phyloP scores from a whole-genome alignment of 1,140 invertebrate genomes.

The Coenobita brevimanus region DNA sequence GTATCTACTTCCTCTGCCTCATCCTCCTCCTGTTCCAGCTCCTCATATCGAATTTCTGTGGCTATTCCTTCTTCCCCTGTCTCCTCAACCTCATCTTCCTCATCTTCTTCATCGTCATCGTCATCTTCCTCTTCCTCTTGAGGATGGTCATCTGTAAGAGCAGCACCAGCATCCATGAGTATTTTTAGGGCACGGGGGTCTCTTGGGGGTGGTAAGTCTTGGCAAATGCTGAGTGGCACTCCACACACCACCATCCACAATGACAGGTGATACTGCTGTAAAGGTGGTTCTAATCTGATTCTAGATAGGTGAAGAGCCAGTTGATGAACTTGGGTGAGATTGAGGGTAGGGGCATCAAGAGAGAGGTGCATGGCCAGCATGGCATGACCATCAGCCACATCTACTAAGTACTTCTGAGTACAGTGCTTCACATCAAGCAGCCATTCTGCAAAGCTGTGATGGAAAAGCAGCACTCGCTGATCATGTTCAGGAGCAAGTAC shows the following conservation, averaged over 20 bases:
- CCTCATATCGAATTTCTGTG: constrained; percentile 66
- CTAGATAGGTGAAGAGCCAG: constrained; percentile 77
- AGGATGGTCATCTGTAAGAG: constrained; percentile 72
- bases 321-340: constrained; percentile 76
- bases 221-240: constrained; percentile 69
- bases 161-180: constrained; percentile 81
- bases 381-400: constrained; percentile 88
- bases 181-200: constrained; percentile 80
- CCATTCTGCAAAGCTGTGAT: constrained; percentile 96
- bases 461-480: constrained; percentile 85
- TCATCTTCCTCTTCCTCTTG: constrained; percentile 66
- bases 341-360: constrained; percentile 76
- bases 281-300: constrained; percentile 72
- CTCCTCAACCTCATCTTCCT: constrained; percentile 77
- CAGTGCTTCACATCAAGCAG: constrained; percentile 96
- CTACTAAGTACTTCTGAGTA: constrained; percentile 93
- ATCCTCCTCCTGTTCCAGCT: constrained; percentile 55
- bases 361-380: constrained; percentile 91
- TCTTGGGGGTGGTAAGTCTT: constrained; percentile 73
- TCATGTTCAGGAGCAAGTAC: constrained; percentile 78
- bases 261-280: constrained; percentile 75
- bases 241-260: constrained; percentile 72
- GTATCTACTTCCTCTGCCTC: constrained; percentile 16
- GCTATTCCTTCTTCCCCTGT: constrained; percentile 73
- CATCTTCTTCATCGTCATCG: constrained; percentile 65